A percentile compares a stretch with the other conserved stretches of the same genome.
These are phyloP conservation scores for Taenaris catops DNA, from an alignment of 2,888 invertebrate species.

Conservation along the genomic window DNA sequence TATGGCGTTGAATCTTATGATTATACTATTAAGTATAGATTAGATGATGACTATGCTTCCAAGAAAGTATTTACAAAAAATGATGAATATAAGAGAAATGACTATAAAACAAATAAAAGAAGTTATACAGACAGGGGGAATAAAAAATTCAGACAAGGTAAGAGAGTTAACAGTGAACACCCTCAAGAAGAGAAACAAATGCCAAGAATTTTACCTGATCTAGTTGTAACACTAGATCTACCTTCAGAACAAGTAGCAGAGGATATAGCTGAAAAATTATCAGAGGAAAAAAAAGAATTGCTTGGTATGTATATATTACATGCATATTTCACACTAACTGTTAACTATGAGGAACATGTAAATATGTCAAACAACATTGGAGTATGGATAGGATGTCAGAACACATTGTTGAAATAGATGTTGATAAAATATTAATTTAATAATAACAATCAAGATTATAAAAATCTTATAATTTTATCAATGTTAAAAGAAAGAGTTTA, in stretches of 20 bases:
- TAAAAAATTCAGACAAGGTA: constrained; percentile 76
- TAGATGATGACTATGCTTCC: constrained; percentile 70
- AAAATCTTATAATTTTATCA: too few species aligned
- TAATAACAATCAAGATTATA: too few species aligned
- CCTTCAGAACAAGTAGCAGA: constrained; percentile 81
- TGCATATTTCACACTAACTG: too few species aligned
- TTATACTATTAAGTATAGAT: constrained; percentile 82
- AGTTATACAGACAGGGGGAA: constrained; percentile 80
- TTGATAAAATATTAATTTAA: too few species aligned
- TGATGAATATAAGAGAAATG: constrained; percentile 34
- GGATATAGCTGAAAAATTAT: constrained; percentile 86
- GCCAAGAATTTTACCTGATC: constrained; percentile 79
- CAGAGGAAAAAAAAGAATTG: constrained; percentile 86
- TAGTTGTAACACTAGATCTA: constrained; percentile 71
- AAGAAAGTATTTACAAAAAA: constrained; percentile 55
- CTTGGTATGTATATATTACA: constrained; percentile 73
- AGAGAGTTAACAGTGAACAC: constrained; percentile 61
- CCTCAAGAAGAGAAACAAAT: constrained; percentile 72
- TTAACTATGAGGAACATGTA: too few species aligned
- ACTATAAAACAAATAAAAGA: constrained; percentile 73
- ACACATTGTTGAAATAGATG: too few species aligned
- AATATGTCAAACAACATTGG: too few species aligned
- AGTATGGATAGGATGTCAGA: too few species aligned
- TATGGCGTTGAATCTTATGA: constrained; percentile 89
- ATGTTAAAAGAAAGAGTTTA: too few species aligned